A percentile compares a stretch with the other conserved stretches of the same genome.
Evolutionary conservation across 1,140 invertebrate genomes (phyloP).

Genomic region (Pissodes strobi): DNA sequence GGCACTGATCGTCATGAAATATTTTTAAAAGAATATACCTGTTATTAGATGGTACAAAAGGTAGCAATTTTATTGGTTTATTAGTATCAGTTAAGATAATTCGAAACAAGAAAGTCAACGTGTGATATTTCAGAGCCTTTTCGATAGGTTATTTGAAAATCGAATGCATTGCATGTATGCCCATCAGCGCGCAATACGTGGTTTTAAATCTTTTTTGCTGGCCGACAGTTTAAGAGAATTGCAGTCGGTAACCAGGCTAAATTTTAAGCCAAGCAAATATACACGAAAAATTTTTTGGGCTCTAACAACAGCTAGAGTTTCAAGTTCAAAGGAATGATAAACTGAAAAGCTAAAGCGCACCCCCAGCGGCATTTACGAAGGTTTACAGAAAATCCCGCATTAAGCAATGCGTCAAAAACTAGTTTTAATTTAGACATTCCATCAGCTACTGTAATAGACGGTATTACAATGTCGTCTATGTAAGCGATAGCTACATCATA

Average conservation of each 20-base stretch:
- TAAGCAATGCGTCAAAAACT: no score
- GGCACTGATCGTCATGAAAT: constrained; percentile 7
- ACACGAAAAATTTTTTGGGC: constrained; percentile 45
- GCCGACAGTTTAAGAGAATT: constrained; percentile 47
- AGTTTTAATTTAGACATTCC: no score
- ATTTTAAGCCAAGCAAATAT: constrained; percentile 45
- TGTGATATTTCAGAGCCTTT: constrained; percentile 4
- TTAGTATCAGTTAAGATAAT: background rate
- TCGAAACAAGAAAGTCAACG: constrained; percentile 14
- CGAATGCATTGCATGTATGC: constrained; percentile 49
- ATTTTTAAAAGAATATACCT: constrained; percentile 25
- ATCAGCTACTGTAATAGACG: no score
- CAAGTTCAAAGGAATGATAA: constrained; percentile 55
- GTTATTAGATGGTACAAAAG: constrained; percentile 17
- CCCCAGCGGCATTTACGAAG: no score
- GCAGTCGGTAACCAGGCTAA: constrained; percentile 47
- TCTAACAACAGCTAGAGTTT: constrained; percentile 52
- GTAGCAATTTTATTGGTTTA: constrained; percentile 4
- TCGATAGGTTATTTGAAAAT: constrained; percentile 39
- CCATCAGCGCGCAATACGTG: constrained; percentile 52
- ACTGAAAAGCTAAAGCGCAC: no score
- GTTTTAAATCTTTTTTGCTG: constrained; percentile 49
- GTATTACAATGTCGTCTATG: no score
- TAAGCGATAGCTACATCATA: no score
- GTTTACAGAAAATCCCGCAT: no score